phyloP scores from a whole-genome alignment of 2,888 invertebrate genomes.

The Stenurella melanura region DNA sequence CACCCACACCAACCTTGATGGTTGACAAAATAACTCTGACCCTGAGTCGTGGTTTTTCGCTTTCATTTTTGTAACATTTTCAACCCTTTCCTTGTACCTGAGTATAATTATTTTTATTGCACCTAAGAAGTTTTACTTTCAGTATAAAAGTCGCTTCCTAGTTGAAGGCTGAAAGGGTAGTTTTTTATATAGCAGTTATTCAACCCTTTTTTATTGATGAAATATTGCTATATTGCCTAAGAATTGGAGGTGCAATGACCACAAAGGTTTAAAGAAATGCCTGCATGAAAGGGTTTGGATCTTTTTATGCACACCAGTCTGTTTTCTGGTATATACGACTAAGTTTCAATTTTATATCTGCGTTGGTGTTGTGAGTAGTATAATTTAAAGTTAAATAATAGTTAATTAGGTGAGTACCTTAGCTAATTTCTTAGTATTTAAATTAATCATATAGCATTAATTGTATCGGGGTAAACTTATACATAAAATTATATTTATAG shows the following conservation, averaged over 20 bases:
- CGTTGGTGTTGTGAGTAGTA: slow-evolving; percentile 4
- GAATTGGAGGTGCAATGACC: slow-evolving; percentile 52
- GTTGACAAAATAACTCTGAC: slow-evolving; percentile 65
- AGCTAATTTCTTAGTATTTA: background rate
- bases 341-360: slow-evolving; percentile 14
- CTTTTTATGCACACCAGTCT: slow-evolving; percentile 38
- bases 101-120: slow-evolving; percentile 62
- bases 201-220: slow-evolving; percentile 51
- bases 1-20: slow-evolving; percentile 63
- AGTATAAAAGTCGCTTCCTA: slow-evolving; percentile 34
- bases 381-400: background rate
- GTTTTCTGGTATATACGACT: slow-evolving; percentile 35
- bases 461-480: too few species aligned
- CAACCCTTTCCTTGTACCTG: slow-evolving; percentile 66
- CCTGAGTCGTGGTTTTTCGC: slow-evolving; percentile 71
- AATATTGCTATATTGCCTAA: slow-evolving; percentile 49
- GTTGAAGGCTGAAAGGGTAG: slow-evolving; percentile 42
- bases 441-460: too few species aligned
- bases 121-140: slow-evolving; percentile 68
- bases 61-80: slow-evolving; percentile 52
- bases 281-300: slow-evolving; percentile 32
- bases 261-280: slow-evolving; percentile 38
- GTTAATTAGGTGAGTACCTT: slow-evolving; percentile 13
- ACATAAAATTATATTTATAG: too few species aligned
- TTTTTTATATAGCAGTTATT: slow-evolving; percentile 43